Evolutionary conservation across 2,888 invertebrate genomes (phyloP), one percentile per base, ranked within the genome.

Genomic region (Plutella xylostella): DNA sequence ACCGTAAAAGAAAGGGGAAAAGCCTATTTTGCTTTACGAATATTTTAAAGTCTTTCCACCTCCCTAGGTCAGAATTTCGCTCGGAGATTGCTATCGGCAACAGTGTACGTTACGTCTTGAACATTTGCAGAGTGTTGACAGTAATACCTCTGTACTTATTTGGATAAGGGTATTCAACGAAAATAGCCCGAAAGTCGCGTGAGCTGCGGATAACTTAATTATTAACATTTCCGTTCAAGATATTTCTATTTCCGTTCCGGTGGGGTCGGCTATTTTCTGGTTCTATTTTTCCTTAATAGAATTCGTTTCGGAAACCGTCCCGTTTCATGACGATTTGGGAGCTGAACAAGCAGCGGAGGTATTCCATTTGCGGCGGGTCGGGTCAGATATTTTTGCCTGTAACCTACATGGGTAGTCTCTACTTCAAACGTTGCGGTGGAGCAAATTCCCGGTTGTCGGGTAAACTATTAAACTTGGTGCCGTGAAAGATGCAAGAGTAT

Each of bases 181-280:
- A 80, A 82, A 79, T 82, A 82, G 71, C 68, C 76, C 71, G 69
- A 73, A 68, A 73, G 63, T 65, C 63, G 63, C 69, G 63, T 60
- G 67, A 65, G 68, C 68, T 71, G 77, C 63, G 73, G 79, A 80
- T 82, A 82, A 80, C 72, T 78, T 82, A 80, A 82, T 82, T 80
- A 80, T 79, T 74, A 77, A 74, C 70, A 80, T 77, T 80, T 82
- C 82, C 80, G 77, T 72, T 77, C 65, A 56, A 69, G 68, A 72
- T 76, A 79, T 77, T 74, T 79, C 82, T 82, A 80, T 78, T 82
- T 82, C 79, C 79, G 80, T 72, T 76, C 71, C 67, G 58, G 65
- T 69, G 63, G 72, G 76, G 76, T 63, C 63, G 60, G 70, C 64
- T 75, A 71, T 77, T 79, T 77, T 68, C 70, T 75, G 61, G 63